phyloP scores from a whole-genome alignment of 2,113 vertebrate species.

The Nanorana parkeri region DNA sequence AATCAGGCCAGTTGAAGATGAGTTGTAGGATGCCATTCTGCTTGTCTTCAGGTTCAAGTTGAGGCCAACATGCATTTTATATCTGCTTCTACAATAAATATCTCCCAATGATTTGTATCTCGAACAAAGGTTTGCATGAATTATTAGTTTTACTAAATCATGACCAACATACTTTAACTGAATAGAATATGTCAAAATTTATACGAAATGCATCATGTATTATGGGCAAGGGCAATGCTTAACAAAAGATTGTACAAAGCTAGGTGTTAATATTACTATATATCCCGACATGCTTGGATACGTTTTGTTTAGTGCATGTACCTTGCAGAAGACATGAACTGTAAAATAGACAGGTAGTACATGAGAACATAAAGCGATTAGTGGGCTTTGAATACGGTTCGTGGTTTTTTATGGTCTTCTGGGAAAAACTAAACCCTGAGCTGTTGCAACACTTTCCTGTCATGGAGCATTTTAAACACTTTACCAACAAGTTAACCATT shows the following conservation, averaged over 20 bases:
- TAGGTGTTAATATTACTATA: slow-evolving; percentile 1
- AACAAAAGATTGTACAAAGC: slow-evolving; percentile 1
- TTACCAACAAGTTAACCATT: slow-evolving; percentile 4
- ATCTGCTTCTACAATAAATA: no score
- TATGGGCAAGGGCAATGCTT: background rate
- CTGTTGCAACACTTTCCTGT: background rate
- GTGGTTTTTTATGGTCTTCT: background rate
- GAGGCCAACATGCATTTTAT: no score
- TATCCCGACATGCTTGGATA: slow-evolving; percentile 8
- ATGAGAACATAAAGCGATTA: slow-evolving; percentile 22
- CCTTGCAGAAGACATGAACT: slow-evolving; percentile 25
- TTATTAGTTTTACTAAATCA: no score
- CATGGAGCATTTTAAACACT: slow-evolving; percentile 9
- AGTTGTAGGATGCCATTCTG: no score
- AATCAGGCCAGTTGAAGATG: no score
- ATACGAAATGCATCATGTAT: no score
- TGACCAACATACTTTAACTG: no score
- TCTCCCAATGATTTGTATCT: no score
- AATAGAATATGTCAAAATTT: no score
- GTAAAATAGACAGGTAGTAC: slow-evolving; percentile 5
- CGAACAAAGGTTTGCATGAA: no score
- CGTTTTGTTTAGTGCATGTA: background rate
- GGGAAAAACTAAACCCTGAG: slow-evolving; percentile 3
- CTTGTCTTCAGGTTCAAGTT: no score
- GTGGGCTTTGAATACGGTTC: background rate